phyloP scores from a whole-genome alignment of 1,140 invertebrate genomes.

The Bombus pyrosoma region DNA sequence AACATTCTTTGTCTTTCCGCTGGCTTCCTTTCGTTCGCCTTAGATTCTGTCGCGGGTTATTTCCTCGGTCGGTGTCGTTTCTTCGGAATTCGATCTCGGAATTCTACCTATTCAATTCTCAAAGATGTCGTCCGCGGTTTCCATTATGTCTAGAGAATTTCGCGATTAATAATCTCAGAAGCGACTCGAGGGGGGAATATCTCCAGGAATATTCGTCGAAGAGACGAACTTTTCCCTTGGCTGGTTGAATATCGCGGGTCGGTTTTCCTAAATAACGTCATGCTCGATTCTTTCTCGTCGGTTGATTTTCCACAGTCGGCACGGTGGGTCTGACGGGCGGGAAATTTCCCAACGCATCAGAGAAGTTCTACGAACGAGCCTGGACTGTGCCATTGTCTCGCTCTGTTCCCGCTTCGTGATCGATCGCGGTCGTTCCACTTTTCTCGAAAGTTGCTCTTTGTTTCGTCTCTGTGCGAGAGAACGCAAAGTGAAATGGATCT shows the following conservation, averaged over 20 bases:
- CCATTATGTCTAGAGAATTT: not conserved
- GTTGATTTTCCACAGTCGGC: slow-evolving; percentile 1
- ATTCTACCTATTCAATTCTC: not conserved
- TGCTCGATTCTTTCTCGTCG: not conserved
- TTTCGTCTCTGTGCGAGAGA: not conserved
- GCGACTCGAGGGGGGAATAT: not conserved
- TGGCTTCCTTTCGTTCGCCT: not conserved
- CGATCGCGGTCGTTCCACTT: slow-evolving; percentile 36
- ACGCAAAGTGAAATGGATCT: not conserved
- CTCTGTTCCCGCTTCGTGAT: slow-evolving; percentile 20
- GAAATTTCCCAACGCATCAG: not conserved
- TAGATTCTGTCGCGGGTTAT: not conserved
- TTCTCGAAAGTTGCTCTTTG: slow-evolving; percentile 21
- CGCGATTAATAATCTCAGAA: not conserved
- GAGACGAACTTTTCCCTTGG: not conserved
- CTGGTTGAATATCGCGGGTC: not conserved
- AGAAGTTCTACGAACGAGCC: not conserved
- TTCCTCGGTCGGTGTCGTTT: not conserved
- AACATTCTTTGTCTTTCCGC: not conserved
- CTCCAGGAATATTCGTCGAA: not conserved
- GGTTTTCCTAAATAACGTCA: slow-evolving; percentile 4
- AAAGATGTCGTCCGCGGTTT: not conserved
- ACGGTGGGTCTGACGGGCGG: not conserved
- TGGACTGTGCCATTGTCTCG: slow-evolving; percentile 12
- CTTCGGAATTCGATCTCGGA: not conserved